Conservation (phyloP, 2,888 invertebrate genomes). For the Leptinotarsa rubiginosa region DNA sequence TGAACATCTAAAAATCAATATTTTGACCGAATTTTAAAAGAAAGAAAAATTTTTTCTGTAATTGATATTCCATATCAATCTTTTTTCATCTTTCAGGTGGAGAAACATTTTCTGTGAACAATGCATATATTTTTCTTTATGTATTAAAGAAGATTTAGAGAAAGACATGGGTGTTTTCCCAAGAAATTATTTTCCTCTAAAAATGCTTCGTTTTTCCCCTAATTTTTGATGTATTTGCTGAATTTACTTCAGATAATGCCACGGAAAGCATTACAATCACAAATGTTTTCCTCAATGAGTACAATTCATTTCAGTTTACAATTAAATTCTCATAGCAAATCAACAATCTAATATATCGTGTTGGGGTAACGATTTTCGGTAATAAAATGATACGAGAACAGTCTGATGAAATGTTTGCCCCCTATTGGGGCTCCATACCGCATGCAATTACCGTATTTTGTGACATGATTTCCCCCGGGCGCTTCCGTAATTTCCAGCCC, state of each 20-base stretch:
- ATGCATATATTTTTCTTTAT: too few relatives aligned
- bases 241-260: neutral
- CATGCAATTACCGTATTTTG: constrained; percentile 50
- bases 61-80: too few relatives aligned
- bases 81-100: too few relatives aligned
- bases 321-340: neutral
- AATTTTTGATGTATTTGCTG: neutral
- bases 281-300: neutral
- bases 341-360: neutral
- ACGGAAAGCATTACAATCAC: neutral
- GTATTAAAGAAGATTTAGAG: too few relatives aligned
- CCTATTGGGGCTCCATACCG: constrained; percentile 31
- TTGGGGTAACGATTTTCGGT: constrained; percentile 4
- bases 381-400: constrained; percentile 23
- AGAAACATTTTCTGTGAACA: too few relatives aligned
- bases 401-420: constrained; percentile 29
- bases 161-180: too few relatives aligned
- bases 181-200: too few relatives aligned
- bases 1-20: too few relatives aligned
- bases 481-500: constrained; percentile 43
- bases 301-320: neutral
- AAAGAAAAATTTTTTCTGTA: too few relatives aligned
- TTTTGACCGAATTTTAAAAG: too few relatives aligned
- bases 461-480: constrained; percentile 57
- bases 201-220: too few relatives aligned